Base-by-base conservation (phyloP, 1,140 invertebrate species). In the Zaprionus ornatus region DNA sequence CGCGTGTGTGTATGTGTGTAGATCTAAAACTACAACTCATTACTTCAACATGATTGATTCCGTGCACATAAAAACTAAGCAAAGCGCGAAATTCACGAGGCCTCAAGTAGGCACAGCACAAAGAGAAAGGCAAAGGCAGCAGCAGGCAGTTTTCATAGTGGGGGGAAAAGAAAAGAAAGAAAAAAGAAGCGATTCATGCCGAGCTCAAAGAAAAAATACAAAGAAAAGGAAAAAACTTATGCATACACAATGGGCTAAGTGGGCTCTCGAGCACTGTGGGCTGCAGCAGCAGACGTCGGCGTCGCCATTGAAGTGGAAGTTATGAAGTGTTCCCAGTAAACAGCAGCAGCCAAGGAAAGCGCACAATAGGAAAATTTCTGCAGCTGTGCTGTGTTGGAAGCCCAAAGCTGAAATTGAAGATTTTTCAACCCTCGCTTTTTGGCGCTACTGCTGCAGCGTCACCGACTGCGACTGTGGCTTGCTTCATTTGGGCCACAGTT, bases 21-120 rank as follows among this genome's bases (percentile, higher is more conserved):
- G 40, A 57, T 64, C 42, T 62, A 64, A 84, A 84, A 72, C 74
- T 81, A 74, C 78, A 78, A 84, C 70, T 84, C 82, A 84, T 84
- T 84, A 75, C 82, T 84, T 84, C 82, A 84, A 68, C 78, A 68
- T 81, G 74, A 72, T 85, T 85, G 79, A 81, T 78, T 84, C 74
- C 63, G 50, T 60, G 52, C 37, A 35, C 56, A 73, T 77, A 80
- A 35, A 68, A 59, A 32, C 29, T 32, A 61, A 55, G 35, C 42
- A 60, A 54, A 76, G 61, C 40, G 35, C 42, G 37, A 73, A 69
- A 69, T 62, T 63, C 57, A 68, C 57, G 42, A 75, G 25, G 65
- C 19, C n/a, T 74, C 32, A 57, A 77, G 75, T 73, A 63, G 69
- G 63, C 63, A 32, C 32, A 19, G 29, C 50, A 63, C 40, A 68